These are phyloP conservation scores for Dryobotodes eremita DNA, from an alignment of 2,888 invertebrate species.

Conservation along the genomic window DNA sequence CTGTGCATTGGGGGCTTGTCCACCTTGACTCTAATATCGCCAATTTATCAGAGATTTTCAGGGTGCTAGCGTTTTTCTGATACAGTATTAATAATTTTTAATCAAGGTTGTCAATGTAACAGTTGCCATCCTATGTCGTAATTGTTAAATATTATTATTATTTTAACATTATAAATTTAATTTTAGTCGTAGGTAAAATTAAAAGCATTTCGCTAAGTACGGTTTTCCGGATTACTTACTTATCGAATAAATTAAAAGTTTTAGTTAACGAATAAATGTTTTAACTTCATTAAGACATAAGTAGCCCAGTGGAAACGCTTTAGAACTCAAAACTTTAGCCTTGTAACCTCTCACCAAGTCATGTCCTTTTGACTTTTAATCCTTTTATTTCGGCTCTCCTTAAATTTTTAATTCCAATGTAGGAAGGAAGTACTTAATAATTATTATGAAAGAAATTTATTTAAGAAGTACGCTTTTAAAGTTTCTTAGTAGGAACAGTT, in stretches of 20 bases:
- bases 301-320: constrained; percentile 33
- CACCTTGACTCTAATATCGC: background rate
- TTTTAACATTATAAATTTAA: background rate
- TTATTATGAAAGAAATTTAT: constrained; percentile 54
- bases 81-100: background rate
- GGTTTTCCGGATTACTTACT: background rate
- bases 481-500: constrained; percentile 24
- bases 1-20: background rate
- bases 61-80: background rate
- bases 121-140: background rate
- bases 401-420: constrained; percentile 36
- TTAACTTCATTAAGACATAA: constrained; percentile 36
- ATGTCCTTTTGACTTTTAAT: constrained; percentile 35
- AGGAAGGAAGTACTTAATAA: constrained; percentile 36
- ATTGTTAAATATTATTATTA: background rate
- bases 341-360: constrained; percentile 30
- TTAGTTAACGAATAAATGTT: constrained; percentile 36
- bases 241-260: constrained; percentile 43
- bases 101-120: background rate
- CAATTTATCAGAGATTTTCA: background rate
- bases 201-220: background rate
- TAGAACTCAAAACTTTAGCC: constrained; percentile 27
- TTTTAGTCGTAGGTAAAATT: background rate
- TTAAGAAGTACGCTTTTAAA: constrained; percentile 46
- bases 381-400: constrained; percentile 30